Conservation (phyloP, 2,797 vertebrate genomes). For the Protonibea diacanthus region DNA sequence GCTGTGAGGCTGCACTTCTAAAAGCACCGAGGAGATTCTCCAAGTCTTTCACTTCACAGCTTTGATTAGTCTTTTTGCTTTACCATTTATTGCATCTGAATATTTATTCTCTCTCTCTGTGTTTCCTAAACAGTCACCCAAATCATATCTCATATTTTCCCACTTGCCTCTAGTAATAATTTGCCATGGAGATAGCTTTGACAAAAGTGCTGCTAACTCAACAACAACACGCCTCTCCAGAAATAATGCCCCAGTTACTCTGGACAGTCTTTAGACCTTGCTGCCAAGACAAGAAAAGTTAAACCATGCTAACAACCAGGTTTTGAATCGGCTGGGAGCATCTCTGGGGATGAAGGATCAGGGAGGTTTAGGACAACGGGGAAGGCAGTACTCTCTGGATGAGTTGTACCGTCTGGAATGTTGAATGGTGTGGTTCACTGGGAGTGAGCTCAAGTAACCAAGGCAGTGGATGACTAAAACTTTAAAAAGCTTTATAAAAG, state of each 20-base stretch:
- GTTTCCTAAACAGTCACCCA: background rate
- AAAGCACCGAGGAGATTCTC: conserved; percentile 7
- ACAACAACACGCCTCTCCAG: background rate
- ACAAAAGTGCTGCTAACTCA: background rate
- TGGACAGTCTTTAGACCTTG: background rate
- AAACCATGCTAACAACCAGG: background rate
- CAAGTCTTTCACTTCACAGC: background rate
- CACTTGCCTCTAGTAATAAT: background rate
- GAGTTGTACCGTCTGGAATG: background rate
- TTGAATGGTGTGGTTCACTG: conserved; percentile 14
- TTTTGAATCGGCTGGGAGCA: background rate
- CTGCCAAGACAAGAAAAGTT: background rate
- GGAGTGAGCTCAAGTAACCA: background rate
- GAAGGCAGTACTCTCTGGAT: background rate
- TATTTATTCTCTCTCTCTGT: background rate
- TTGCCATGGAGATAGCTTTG: background rate
- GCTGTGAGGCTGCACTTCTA: conserved; percentile 28
- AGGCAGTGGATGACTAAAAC: background rate
- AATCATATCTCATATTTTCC: background rate
- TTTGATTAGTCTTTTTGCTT: background rate
- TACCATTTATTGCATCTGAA: background rate
- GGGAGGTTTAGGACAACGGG: background rate
- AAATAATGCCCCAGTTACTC: conserved; percentile 9
- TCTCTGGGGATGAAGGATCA: background rate
- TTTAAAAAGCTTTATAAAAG: background rate